phyloP scores from a whole-genome alignment of 2,888 invertebrate species.

The Lasioglossum figueresi region DNA sequence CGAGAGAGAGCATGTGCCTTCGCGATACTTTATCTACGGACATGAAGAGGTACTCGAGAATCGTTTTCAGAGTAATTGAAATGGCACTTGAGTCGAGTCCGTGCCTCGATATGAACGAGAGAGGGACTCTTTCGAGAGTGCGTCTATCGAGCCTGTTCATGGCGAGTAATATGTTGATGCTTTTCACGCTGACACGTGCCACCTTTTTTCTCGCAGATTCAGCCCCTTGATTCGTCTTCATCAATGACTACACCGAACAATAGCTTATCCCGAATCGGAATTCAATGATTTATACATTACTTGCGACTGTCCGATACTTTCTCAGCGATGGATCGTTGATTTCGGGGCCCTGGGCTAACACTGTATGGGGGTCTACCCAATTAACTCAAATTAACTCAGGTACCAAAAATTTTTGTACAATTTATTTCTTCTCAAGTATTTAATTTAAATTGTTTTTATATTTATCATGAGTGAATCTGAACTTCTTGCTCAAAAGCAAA shows the following conservation, averaged over 20 bases:
- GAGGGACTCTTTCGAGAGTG: conserved; percentile 42
- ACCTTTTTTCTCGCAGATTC: neutral
- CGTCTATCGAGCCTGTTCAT: conserved; percentile 48
- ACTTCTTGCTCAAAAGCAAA: too few relatives aligned
- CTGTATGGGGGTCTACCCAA: too few relatives aligned
- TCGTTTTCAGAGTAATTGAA: conserved; percentile 78
- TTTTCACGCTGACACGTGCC: conserved; percentile 57
- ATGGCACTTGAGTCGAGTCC: conserved; percentile 68
- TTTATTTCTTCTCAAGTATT: too few relatives aligned
- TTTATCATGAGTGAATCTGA: too few relatives aligned
- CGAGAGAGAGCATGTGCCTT: conserved; percentile 64
- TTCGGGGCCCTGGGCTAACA: too few relatives aligned
- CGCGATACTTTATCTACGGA: conserved; percentile 77
- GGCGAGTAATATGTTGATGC: conserved; percentile 50
- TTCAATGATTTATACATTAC: neutral
- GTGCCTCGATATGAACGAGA: conserved; percentile 57
- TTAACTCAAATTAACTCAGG: too few relatives aligned
- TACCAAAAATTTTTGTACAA: too few relatives aligned
- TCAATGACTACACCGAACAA: neutral
- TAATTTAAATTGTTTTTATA: too few relatives aligned
- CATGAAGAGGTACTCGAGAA: conserved; percentile 78
- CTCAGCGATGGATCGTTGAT: too few relatives aligned
- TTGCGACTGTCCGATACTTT: neutral
- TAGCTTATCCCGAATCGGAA: neutral
- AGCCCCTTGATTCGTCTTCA: neutral